phyloP scores from a whole-genome alignment of 2,888 invertebrate genomes.

The Chrysopilus asiliformis region DNA sequence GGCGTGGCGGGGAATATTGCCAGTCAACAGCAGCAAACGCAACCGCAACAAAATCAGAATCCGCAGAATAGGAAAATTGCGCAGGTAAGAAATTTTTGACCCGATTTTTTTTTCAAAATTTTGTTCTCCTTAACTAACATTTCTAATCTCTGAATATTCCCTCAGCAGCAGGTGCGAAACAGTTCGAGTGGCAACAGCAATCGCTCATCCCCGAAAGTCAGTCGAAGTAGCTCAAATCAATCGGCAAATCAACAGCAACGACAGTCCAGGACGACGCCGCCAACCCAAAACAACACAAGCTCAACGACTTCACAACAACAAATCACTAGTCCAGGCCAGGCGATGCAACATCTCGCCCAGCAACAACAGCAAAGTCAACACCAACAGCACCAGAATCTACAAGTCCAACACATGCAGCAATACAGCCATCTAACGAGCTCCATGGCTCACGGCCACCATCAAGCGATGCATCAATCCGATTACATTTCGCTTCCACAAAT shows the following conservation, averaged over 20 bases:
- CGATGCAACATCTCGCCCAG: slow-evolving; percentile 21
- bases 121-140: too few relatives aligned
- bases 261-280: slow-evolving; percentile 29
- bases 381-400: slow-evolving; percentile 22
- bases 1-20: slow-evolving; percentile 17
- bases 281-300: slow-evolving; percentile 26
- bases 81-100: too few relatives aligned
- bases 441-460: slow-evolving; percentile 26
- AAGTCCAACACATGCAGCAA: slow-evolving; percentile 29
- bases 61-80: slow-evolving; percentile 18
- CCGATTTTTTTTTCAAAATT: too few relatives aligned
- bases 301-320: slow-evolving; percentile 20
- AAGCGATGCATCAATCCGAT: slow-evolving; percentile 38
- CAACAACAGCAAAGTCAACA: slow-evolving; percentile 21
- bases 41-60: slow-evolving; percentile 24
- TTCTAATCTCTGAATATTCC: slow-evolving; percentile 5
- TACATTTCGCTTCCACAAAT: slow-evolving; percentile 42
- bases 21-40: slow-evolving; percentile 21
- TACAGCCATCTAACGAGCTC: slow-evolving; percentile 22
- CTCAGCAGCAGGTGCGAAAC: slow-evolving; percentile 9
- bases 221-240: slow-evolving; percentile 20
- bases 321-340: slow-evolving; percentile 23
- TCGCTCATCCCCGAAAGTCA: slow-evolving; percentile 32
- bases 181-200: slow-evolving; percentile 22
- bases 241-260: slow-evolving; percentile 25